phyloP scores from a whole-genome alignment of 2,113 vertebrate genomes.

The Macquaria australasica region DNA sequence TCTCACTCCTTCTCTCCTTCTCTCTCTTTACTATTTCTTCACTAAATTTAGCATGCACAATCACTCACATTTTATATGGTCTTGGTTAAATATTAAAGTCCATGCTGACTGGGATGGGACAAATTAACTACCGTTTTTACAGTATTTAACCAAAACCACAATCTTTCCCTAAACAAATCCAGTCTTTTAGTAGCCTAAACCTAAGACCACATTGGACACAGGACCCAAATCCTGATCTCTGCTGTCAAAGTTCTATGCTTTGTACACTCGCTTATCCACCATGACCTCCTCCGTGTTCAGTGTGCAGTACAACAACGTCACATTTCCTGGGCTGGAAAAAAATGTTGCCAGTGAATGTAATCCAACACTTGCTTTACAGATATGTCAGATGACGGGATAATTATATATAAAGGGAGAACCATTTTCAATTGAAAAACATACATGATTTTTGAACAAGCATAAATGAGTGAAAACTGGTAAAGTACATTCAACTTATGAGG shows the following conservation, averaged over 20 bases:
- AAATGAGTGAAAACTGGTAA: not conserved
- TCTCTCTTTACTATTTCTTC: slow-evolving; percentile 20
- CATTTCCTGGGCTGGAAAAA: not conserved
- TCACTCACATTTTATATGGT: slow-evolving; percentile 1
- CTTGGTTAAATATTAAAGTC: not conserved
- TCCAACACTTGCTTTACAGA: no score
- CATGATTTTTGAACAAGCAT: not conserved
- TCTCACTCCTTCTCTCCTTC: slow-evolving; percentile 27
- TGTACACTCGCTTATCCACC: not conserved
- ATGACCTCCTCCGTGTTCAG: not conserved
- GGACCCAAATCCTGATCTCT: not conserved
- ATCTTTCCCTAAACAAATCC: not conserved
- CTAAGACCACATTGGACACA: no score
- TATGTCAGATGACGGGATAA: no score
- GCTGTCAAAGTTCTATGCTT: no score
- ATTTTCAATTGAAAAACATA: not conserved
- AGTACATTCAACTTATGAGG: not conserved
- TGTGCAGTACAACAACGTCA: not conserved
- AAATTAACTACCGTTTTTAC: not conserved
- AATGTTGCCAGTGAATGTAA: not conserved
- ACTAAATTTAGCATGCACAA: slow-evolving; percentile 17
- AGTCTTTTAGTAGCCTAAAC: not conserved
- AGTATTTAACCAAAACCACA: not conserved
- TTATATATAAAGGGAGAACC: not conserved
- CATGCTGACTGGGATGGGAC: not conserved